Conservation (phyloP, 2,113 vertebrate genomes). For the Rhinoptilus africanus region DNA sequence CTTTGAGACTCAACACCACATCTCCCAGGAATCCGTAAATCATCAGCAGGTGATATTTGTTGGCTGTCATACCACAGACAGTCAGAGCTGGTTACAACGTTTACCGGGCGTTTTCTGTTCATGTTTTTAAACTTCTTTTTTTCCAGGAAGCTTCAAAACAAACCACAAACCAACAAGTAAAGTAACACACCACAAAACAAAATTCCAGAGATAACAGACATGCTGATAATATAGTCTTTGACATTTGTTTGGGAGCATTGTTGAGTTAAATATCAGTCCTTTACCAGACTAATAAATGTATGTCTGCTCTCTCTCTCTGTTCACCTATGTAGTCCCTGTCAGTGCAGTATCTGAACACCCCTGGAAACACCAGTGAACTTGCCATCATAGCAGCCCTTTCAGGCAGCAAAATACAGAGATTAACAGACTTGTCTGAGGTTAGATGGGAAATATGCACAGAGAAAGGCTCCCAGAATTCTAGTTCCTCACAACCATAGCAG, state of each 20-base stretch:
- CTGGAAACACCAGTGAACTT: background rate
- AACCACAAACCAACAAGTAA: conserved; percentile 4
- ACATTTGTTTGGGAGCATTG: conserved; percentile 6
- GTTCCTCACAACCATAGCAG: background rate
- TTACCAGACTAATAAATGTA: background rate
- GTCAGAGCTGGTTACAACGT: background rate
- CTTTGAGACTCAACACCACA: conserved; percentile 14
- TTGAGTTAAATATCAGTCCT: conserved; percentile 4
- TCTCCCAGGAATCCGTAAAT: conserved; percentile 50
- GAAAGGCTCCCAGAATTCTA: background rate
- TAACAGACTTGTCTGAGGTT: background rate
- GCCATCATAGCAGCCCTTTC: background rate
- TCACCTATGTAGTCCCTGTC: background rate
- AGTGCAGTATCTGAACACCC: background rate
- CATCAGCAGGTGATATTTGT: conserved; percentile 35
- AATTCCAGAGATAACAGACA: conserved; percentile 46
- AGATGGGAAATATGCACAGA: background rate
- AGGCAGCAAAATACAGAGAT: background rate
- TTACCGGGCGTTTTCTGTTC: background rate
- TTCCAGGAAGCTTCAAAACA: conserved; percentile 26
- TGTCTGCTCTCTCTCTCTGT: background rate
- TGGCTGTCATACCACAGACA: background rate
- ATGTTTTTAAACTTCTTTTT: background rate
- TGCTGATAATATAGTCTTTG: background rate
- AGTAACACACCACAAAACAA: conserved; percentile 6